Percentiles rank a stretch among this genome's conserved stretches.
Conservation (phyloP, 1,140 invertebrate genomes). For the Trichomalopsis sarcophagae region DNA sequence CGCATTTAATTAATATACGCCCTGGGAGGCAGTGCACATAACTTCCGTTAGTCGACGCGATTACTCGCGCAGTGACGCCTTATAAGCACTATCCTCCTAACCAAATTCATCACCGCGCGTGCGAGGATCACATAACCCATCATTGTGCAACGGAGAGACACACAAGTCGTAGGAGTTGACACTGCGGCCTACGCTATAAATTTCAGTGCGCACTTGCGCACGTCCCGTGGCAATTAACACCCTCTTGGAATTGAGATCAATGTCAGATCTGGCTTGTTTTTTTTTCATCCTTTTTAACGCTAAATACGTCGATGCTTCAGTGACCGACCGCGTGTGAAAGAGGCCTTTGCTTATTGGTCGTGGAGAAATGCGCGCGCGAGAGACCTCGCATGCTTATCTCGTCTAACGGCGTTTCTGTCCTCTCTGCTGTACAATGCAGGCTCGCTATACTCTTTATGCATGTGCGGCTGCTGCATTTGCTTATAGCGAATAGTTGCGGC, state of each 20-base stretch:
- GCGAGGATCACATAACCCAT: neutral
- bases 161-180: conserved; percentile 15
- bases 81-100: conserved; percentile 18
- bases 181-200: neutral
- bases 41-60: conserved; percentile 4
- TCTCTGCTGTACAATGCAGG: neutral
- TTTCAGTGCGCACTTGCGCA: neutral
- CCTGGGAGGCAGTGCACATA: neutral
- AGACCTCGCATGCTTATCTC: neutral
- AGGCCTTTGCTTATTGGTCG: neutral
- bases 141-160: conserved; percentile 10
- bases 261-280: neutral
- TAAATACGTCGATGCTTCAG: neutral
- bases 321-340: neutral
- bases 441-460: neutral
- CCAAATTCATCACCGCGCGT: neutral
- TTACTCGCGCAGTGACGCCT: conserved; percentile 14
- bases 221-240: neutral
- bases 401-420: neutral
- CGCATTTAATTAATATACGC: neutral
- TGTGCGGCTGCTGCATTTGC: neutral
- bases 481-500: neutral
- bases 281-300: neutral
- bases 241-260: neutral
- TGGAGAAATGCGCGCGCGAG: neutral